phyloP scores from a whole-genome alignment of 1,140 invertebrate species.

The Samia ricini region DNA sequence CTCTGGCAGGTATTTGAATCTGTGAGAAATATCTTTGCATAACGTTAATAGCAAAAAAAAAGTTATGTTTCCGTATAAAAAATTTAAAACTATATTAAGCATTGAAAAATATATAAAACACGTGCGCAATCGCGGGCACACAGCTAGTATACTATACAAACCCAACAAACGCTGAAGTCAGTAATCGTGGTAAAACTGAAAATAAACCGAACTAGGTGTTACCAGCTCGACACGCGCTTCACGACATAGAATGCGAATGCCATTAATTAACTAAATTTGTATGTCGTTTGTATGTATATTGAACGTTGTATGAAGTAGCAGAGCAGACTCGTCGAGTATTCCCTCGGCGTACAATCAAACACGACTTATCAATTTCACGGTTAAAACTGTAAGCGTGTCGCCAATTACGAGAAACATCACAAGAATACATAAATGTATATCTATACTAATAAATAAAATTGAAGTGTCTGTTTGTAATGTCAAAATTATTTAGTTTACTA shows the following conservation, averaged over 20 bases:
- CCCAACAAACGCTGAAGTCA: too few relatives aligned
- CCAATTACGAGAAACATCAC: slow-evolving; percentile 50
- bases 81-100: too few relatives aligned
- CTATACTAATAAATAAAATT: too few relatives aligned
- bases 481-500: too few relatives aligned
- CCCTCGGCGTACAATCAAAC: slow-evolving; percentile 53
- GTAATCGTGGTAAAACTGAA: not conserved
- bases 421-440: slow-evolving; percentile 31
- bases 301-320: slow-evolving; percentile 30
- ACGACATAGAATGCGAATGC: slow-evolving; percentile 25
- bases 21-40: too few relatives aligned
- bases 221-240: not conserved
- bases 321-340: slow-evolving; percentile 43
- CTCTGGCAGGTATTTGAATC: too few relatives aligned
- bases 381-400: slow-evolving; percentile 57
- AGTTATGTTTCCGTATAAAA: too few relatives aligned
- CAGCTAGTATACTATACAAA: too few relatives aligned
- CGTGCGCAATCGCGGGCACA: too few relatives aligned
- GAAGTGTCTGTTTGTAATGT: too few relatives aligned
- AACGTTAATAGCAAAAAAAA: too few relatives aligned
- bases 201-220: not conserved
- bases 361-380: slow-evolving; percentile 57
- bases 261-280: slow-evolving; percentile 34
- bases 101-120: too few relatives aligned
- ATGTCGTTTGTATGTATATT: slow-evolving; percentile 1